A percentile compares a stretch with the other conserved stretches of the same genome.
These are phyloP conservation scores for Phalacrocorax pelagicus DNA, from an alignment of 2,113 vertebrate species.

Conservation along the genomic window DNA sequence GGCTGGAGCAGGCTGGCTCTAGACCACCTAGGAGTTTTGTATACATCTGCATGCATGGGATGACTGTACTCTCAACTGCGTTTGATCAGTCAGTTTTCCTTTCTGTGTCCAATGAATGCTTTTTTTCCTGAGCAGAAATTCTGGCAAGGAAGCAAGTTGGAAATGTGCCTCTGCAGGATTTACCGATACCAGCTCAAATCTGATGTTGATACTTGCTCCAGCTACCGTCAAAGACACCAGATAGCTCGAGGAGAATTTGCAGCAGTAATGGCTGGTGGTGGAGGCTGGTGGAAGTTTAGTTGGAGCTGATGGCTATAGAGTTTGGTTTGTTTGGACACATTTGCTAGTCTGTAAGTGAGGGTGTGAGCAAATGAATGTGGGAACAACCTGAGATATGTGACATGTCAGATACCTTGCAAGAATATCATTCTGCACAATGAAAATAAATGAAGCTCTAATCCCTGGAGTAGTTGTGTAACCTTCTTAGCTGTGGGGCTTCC, in stretches of 20 bases:
- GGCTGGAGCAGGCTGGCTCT: not conserved
- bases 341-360: not conserved
- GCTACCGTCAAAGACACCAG: not conserved
- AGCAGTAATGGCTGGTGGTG: not conserved
- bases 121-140: not conserved
- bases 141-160: not conserved
- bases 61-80: not conserved
- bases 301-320: not conserved
- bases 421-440: not conserved
- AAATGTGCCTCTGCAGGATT: not conserved
- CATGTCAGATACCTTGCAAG: not conserved
- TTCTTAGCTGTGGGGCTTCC: not conserved
- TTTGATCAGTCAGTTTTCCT: not conserved
- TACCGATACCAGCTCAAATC: not conserved
- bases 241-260: not conserved
- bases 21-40: not conserved
- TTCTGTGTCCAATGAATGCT: not conserved
- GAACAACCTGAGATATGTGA: rapidly evolving
- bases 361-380: not conserved
- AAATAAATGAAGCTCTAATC: not conserved
- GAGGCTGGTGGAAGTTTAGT: rapidly evolving
- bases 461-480: rapidly evolving
- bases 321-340: not conserved
- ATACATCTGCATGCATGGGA: too few relatives aligned
- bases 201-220: not conserved